Evolutionary conservation across 1,140 invertebrate species (phyloP).

Genomic region (Drosophila bocqueti): DNA sequence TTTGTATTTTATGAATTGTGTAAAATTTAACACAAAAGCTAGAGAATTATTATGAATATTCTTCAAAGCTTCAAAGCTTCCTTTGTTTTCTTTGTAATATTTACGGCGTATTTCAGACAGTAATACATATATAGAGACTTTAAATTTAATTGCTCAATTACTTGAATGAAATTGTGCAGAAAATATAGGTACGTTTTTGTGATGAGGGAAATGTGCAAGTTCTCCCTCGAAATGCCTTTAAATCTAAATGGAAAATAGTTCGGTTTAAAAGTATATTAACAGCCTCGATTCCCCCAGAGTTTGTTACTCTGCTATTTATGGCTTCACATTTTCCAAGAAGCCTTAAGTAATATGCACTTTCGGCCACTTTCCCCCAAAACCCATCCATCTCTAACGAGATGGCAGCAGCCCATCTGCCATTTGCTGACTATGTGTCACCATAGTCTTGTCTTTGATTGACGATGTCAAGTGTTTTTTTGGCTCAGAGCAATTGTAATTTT

Average conservation of each 20-base stretch:
- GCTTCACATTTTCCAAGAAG: neutral
- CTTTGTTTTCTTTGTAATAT: neutral
- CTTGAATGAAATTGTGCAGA: slow-evolving; percentile 3
- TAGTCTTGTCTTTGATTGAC: slow-evolving; percentile 73
- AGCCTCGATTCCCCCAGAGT: neutral
- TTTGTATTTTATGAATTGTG: too few species aligned
- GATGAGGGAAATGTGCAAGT: neutral
- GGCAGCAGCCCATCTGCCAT: slow-evolving; percentile 34
- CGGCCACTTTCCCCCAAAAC: neutral
- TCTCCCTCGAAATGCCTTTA: neutral
- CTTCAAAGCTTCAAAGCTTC: neutral
- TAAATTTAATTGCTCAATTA: slow-evolving; percentile 19
- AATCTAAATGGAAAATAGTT: neutral
- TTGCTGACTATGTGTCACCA: slow-evolving; percentile 7
- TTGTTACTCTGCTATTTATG: neutral
- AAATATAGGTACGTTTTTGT: neutral
- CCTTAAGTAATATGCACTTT: slow-evolving; percentile 9
- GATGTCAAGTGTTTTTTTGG: slow-evolving; percentile 70
- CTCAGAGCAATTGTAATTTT: slow-evolving; percentile 3
- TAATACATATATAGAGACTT: neutral
- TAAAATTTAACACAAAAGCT: neutral
- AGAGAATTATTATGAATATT: neutral
- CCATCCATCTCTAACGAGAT: slow-evolving; percentile 7
- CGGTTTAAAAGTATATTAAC: neutral
- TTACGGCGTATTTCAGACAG: neutral